Percentiles rank a stretch among this genome's conserved stretches.
phyloP scores from a whole-genome alignment of 1,140 invertebrate genomes.

The Drosophila pachea region DNA sequence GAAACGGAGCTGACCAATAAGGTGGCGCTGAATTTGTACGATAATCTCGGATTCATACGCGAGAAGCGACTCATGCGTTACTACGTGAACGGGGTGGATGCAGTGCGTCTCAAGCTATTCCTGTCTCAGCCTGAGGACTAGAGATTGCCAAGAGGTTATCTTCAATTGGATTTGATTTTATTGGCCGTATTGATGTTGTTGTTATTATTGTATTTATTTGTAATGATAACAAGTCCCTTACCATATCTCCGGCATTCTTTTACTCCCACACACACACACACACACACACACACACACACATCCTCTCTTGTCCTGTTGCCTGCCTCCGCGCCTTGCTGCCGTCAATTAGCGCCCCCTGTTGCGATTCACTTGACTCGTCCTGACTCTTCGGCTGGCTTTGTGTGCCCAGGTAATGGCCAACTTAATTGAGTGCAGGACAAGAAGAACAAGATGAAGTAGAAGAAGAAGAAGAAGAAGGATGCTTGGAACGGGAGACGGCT shows the following conservation, averaged over 20 bases:
- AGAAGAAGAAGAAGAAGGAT: no score
- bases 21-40: conserved; percentile 94
- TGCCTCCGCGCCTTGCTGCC: background rate
- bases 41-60: conserved; percentile 97
- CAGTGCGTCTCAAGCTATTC: conserved; percentile 96
- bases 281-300: no score
- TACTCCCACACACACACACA: background rate
- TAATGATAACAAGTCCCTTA: conserved; percentile 1
- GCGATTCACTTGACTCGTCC: conserved; percentile 22
- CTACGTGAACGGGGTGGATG: conserved; percentile 99
- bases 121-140: conserved; percentile 84
- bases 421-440: conserved; percentile 3
- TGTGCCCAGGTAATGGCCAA: conserved; percentile 44
- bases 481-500: no score
- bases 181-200: background rate
- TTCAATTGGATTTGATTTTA: background rate
- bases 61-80: conserved; percentile 98
- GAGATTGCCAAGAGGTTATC: background rate
- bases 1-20: conserved; percentile 99
- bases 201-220: background rate
- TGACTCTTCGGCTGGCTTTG: background rate
- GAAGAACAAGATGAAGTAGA: no score
- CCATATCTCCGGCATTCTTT: background rate
- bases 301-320: no score
- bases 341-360: conserved; percentile 59